Base-by-base conservation (phyloP, 1,140 invertebrate species). In the Drosophila ironensis region DNA sequence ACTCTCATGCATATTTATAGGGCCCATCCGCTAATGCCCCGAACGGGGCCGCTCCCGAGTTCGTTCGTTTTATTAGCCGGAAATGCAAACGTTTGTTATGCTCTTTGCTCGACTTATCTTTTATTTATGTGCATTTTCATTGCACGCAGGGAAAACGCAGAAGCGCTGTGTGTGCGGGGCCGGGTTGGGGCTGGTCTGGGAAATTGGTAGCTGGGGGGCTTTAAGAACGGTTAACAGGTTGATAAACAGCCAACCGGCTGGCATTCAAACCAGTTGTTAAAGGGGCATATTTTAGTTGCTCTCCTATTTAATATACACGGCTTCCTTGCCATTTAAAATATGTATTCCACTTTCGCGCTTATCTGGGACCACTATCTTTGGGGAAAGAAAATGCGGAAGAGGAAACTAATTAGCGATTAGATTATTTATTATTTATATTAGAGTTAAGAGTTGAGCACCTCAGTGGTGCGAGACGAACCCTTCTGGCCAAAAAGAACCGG, bases 41-140 rank as follows among this genome's bases (percentile, higher is more conserved):
- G 27, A 64, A 50, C 63, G 24, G 38, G 41, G 48, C 66, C 72
- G 41, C 69, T 47, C 45, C 45, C 63, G 2, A 9, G 6, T 5
- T 33, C 28, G 2, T 2, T 28, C 72, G 47, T 53, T 66, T 78
- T 73, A 73, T 82, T 82, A 82, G 63, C 78, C 73, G 78, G 78
- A 82, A 82, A 82, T 82, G 78, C 78, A 82, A 82, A 82, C 80
- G 69, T 71, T 84, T 77, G 77, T 75, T 81, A 59, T 81, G 77
- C 72, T 82, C 60, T 82, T 77, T 82, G 61, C 69, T 50, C 68
- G 52, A 52, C 64, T 77, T 77, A 72, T 77, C 69, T 73, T 63
- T 77, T 72, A 77, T 72, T 77, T 76, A 76, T 69, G 64, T 59
- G 64, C 52, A 69, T 69, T 59, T 59, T 64, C 44, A 69, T 59